phyloP scores from a whole-genome alignment of 2,113 vertebrate species.

The Ellobius talpinus region DNA sequence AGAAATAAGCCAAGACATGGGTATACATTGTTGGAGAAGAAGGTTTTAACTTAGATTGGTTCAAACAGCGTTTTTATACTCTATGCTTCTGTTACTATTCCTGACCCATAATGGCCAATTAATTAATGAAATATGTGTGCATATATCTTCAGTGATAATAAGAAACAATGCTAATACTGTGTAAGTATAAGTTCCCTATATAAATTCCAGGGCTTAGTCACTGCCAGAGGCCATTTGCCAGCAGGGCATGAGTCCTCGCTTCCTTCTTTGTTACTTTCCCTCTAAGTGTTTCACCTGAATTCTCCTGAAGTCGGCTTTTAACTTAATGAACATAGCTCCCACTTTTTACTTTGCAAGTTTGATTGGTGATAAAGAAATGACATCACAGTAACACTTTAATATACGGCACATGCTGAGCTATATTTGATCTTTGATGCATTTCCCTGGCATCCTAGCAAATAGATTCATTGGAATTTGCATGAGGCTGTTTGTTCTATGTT shows the following conservation, averaged over 20 bases:
- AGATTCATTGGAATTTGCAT: background rate
- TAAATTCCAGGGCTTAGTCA: background rate
- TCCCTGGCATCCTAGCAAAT: background rate
- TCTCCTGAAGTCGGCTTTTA: background rate
- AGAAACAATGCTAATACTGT: background rate
- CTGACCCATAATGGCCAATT: background rate
- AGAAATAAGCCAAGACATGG: background rate
- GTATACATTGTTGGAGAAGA: background rate
- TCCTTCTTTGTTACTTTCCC: background rate
- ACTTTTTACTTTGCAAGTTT: background rate
- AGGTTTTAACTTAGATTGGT: background rate
- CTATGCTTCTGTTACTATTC: background rate
- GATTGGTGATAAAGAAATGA: background rate
- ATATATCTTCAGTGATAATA: background rate
- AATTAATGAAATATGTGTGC: background rate
- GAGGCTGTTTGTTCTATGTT: background rate
- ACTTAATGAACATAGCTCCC: background rate
- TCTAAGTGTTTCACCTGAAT: background rate
- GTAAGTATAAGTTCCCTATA: background rate
- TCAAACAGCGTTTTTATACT: background rate
- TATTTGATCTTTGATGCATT: background rate
- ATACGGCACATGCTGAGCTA: background rate
- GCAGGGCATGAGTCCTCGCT: background rate
- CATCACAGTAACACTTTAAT: background rate
- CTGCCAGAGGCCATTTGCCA: background rate